Evolutionary conservation across 2,113 vertebrate genomes (phyloP).

Genomic region (Tragulus kanchil): DNA sequence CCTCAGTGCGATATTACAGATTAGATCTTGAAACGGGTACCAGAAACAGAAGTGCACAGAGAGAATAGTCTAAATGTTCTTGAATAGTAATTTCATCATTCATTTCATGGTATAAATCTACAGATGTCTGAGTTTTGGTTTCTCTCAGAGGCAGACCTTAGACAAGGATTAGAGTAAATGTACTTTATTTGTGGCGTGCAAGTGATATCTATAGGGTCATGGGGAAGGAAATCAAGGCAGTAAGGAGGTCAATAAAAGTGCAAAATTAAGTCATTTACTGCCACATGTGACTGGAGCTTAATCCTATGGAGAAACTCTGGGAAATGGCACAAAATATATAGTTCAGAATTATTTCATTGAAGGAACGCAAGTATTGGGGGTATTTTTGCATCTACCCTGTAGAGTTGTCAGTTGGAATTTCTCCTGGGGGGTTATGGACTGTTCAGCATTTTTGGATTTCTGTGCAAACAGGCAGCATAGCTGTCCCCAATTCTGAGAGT

Average conservation of each 20-base stretch:
- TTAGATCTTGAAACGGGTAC: not conserved
- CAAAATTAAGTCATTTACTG: not conserved
- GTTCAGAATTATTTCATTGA: not conserved
- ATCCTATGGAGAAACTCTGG: not conserved
- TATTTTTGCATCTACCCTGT: not conserved
- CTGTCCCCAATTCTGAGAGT: not conserved
- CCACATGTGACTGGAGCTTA: not conserved
- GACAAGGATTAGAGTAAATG: not conserved
- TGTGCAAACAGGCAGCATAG: not conserved
- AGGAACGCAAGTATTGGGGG: not conserved
- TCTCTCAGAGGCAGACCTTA: not conserved
- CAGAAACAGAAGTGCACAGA: not conserved
- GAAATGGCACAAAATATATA: not conserved
- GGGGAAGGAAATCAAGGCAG: not conserved
- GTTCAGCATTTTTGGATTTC: not conserved
- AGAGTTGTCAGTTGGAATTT: not conserved
- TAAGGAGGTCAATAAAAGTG: not conserved
- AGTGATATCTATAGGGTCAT: not conserved
- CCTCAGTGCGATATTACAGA: not conserved
- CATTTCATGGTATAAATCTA: not conserved
- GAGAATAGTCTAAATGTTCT: not conserved
- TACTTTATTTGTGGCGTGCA: not conserved
- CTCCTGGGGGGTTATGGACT: not conserved
- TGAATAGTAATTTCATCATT: not conserved
- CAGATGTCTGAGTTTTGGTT: not conserved